phyloP scores from a whole-genome alignment of 2,113 vertebrate species.

The Ailurus styani region DNA sequence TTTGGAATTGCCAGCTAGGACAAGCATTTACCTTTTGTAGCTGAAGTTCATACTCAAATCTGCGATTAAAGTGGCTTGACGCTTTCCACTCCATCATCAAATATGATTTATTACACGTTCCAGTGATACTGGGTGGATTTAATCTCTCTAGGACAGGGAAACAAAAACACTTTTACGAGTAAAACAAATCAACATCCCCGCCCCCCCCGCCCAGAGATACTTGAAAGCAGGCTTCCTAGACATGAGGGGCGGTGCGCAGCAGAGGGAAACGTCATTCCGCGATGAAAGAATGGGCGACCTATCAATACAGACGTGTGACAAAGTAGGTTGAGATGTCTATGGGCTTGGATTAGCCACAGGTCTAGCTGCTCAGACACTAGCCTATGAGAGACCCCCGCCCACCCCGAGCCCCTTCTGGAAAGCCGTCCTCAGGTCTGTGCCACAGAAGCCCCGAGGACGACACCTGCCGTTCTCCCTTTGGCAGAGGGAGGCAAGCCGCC shows the following conservation, averaged over 20 bases:
- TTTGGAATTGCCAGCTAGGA: accelerated
- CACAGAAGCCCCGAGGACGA: not conserved
- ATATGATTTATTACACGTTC: not conserved
- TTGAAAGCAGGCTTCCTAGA: not conserved
- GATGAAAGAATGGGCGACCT: not conserved
- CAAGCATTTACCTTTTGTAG: not conserved
- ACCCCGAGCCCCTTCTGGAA: not conserved
- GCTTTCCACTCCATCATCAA: not conserved
- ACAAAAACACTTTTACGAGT: not conserved
- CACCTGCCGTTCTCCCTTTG: not conserved
- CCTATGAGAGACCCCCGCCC: not conserved
- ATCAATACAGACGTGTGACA: not conserved
- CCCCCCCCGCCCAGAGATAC: not conserved
- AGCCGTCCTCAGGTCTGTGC: not conserved
- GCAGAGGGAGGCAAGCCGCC: not conserved
- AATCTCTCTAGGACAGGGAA: not conserved
- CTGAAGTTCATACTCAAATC: not conserved
- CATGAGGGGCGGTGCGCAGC: too few species aligned
- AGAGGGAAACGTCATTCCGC: not conserved
- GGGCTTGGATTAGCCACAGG: not conserved
- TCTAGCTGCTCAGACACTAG: not conserved
- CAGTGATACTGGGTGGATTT: not conserved
- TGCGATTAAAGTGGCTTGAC: accelerated
- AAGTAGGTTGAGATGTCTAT: accelerated
- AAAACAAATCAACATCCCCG: accelerated